A percentile compares a stretch with the other conserved stretches of the same genome.
Conservation (phyloP, 2,113 vertebrate genomes). For the Labrus mixtus region DNA sequence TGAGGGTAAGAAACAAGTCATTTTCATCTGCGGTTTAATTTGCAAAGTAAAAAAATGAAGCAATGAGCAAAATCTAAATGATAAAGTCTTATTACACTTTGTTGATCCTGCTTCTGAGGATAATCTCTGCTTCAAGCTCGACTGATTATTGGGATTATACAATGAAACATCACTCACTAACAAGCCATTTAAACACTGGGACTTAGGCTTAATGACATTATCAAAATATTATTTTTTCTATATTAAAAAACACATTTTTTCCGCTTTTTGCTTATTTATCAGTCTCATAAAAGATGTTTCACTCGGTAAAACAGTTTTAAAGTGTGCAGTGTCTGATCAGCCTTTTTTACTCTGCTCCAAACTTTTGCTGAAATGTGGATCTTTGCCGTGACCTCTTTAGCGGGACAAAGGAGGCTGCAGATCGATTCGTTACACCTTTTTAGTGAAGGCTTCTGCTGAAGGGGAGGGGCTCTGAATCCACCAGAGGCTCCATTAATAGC, state of each 20-base stretch:
- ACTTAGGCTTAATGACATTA: not conserved
- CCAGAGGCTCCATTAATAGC: constrained; percentile 76
- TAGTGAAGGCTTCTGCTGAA: constrained; percentile 90
- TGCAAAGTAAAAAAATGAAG: not conserved
- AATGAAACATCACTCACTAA: constrained; percentile 15
- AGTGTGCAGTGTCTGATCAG: constrained; percentile 4
- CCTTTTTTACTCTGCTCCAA: constrained; percentile 14
- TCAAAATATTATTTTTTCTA: not conserved
- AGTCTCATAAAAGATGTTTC: not conserved
- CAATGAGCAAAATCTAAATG: too few species aligned
- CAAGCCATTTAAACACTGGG: not conserved
- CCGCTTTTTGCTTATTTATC: not conserved
- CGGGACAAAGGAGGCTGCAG: constrained; percentile 83
- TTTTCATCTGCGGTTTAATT: not conserved
- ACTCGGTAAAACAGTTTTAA: not conserved
- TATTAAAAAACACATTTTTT: not conserved
- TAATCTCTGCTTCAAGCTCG: constrained; percentile 15
- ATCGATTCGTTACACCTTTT: constrained; percentile 97
- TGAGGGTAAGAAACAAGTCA: too few species aligned
- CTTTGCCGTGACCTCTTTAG: constrained; percentile 67
- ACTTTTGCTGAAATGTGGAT: constrained; percentile 45
- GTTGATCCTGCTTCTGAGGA: constrained; percentile 9
- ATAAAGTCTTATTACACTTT: constrained; percentile 1
- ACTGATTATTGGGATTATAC: constrained; percentile 15
- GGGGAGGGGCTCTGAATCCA: constrained; percentile 90